phyloP scores from a whole-genome alignment of 2,113 vertebrate species.

The Prunella fulvescens region DNA sequence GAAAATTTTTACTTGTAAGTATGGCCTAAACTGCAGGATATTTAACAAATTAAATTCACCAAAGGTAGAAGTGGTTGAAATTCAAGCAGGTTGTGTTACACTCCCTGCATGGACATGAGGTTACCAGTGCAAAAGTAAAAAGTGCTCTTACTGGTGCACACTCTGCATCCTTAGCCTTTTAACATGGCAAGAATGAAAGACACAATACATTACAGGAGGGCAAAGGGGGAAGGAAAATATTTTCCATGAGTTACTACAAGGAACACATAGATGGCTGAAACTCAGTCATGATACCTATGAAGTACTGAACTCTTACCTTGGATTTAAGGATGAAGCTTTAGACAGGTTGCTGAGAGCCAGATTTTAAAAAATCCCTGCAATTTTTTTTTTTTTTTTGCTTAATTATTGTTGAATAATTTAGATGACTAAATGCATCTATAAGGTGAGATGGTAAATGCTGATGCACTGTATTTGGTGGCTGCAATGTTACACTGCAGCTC shows the following conservation, averaged over 20 bases:
- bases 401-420: background rate
- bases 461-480: accelerated
- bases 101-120: background rate
- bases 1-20: background rate
- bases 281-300: background rate
- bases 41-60: background rate
- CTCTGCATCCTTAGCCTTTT: background rate
- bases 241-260: background rate
- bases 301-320: background rate
- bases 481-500: background rate
- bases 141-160: background rate
- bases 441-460: background rate
- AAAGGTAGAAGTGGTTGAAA: background rate
- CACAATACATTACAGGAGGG: background rate
- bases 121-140: background rate
- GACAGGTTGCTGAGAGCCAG: background rate
- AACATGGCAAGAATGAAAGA: background rate
- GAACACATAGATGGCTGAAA: background rate
- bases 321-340: background rate
- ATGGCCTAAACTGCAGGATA: background rate
- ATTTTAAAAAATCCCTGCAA: background rate
- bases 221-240: background rate
- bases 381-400: background rate
- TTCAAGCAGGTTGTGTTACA: background rate
- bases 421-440: background rate